Conservation (phyloP, 1,140 invertebrate genomes). For the Pomacea maculata region DNA sequence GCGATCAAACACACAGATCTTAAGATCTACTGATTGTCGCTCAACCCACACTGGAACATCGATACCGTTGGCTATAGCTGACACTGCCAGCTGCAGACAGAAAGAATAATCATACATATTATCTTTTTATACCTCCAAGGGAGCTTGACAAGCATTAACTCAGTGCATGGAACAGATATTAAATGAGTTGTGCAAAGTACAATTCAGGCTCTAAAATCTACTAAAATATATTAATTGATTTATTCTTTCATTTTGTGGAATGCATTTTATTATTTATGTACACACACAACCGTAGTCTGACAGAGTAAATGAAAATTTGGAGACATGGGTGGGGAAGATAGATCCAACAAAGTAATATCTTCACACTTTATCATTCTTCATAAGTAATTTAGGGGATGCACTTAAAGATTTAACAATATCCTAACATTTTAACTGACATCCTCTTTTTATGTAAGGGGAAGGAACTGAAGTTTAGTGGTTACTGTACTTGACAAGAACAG, state of each 20-base stretch:
- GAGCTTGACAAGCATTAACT: neutral
- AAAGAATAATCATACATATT: neutral
- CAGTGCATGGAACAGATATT: neutral
- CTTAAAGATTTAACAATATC: too few species aligned
- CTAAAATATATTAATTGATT: neutral
- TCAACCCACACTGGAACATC: conserved; percentile 66
- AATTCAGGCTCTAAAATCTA: neutral
- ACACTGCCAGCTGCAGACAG: conserved; percentile 52
- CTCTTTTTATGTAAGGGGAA: too few species aligned
- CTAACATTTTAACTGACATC: too few species aligned
- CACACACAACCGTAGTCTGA: too few species aligned
- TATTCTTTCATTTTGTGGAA: neutral
- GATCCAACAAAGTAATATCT: too few species aligned
- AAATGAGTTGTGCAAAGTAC: neutral
- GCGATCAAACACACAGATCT: conserved; percentile 66
- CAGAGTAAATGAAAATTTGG: too few species aligned
- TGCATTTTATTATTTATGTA: too few species aligned
- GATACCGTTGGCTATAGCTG: conserved; percentile 57
- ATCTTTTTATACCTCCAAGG: neutral
- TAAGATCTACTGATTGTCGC: conserved; percentile 60
- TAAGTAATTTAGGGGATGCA: too few species aligned
- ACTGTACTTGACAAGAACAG: too few species aligned
- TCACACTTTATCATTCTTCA: too few species aligned
- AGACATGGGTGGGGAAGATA: too few species aligned
- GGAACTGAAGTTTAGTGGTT: too few species aligned